Percentiles rank a stretch among this genome's conserved stretches.
Evolutionary conservation across 2,797 vertebrate species (phyloP).

Genomic region (Falco columbarius): DNA sequence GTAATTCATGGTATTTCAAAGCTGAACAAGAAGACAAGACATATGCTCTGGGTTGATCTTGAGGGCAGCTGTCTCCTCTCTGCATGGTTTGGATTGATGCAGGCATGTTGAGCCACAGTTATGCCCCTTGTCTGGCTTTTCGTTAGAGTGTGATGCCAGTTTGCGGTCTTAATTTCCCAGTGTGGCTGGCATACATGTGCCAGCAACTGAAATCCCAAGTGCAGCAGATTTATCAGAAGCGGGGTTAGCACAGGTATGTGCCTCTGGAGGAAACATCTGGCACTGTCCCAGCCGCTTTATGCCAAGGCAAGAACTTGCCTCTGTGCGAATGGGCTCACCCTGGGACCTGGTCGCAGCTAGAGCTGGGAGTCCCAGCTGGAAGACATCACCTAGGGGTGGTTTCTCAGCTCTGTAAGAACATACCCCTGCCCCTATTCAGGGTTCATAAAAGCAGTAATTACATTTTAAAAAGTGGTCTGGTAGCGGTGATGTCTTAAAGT

Average conservation of each 20-base stretch:
- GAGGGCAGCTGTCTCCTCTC: not conserved
- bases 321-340: rapidly evolving
- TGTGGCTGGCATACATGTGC: not conserved
- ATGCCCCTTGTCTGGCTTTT: not conserved
- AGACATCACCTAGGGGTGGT: not conserved
- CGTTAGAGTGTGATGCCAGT: not conserved
- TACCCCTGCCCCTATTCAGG: not conserved
- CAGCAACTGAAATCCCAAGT: not conserved
- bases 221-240: not conserved
- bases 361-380: not conserved
- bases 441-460: not conserved
- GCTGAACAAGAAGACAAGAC: not conserved
- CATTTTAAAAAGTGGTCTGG: not conserved
- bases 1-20: not conserved
- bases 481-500: not conserved
- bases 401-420: not conserved
- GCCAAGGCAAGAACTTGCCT: not conserved
- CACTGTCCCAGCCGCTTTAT: not conserved
- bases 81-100: not conserved
- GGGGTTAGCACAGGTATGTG: not conserved
- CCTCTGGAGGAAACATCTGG: not conserved
- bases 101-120: not conserved
- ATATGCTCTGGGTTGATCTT: not conserved
- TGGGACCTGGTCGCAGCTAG: not conserved
- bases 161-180: not conserved